Percentiles rank a stretch among this genome's conserved stretches.
Evolutionary conservation across 2,113 vertebrate genomes (phyloP).

Genomic region (Chionomys nivalis): DNA sequence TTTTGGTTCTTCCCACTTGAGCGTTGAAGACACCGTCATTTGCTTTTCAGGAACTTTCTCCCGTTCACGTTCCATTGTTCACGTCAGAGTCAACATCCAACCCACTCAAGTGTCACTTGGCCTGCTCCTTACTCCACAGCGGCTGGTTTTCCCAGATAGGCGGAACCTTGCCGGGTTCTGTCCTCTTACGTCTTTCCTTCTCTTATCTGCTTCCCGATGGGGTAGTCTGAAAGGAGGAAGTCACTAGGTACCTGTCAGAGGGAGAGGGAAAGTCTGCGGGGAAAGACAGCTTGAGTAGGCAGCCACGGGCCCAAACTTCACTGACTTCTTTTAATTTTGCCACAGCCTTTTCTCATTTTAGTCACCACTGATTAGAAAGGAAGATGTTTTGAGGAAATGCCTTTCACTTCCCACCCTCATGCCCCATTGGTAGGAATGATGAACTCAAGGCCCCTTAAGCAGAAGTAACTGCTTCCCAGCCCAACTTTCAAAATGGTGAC

Average conservation of each 20-base stretch:
- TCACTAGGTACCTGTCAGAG: neutral
- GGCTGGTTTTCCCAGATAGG: neutral
- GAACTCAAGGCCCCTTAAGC: neutral
- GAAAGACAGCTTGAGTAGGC: neutral
- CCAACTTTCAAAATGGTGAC: neutral
- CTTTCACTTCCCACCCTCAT: constrained; percentile 5
- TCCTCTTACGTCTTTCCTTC: neutral
- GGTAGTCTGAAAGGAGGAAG: neutral
- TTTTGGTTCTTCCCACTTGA: neutral
- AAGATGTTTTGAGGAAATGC: neutral
- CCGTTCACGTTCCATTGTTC: neutral
- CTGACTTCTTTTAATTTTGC: constrained; percentile 33
- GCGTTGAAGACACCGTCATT: neutral
- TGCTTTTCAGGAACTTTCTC: neutral
- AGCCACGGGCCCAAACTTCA: neutral
- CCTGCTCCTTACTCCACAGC: neutral
- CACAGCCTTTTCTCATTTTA: constrained; percentile 30
- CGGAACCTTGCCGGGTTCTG: neutral
- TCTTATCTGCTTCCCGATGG: neutral
- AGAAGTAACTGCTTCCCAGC: neutral
- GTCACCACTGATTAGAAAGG: constrained; percentile 21
- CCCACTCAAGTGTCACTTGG: neutral
- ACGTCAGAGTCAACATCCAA: neutral
- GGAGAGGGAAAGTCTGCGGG: neutral
- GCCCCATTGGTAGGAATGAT: neutral